phyloP scores from a whole-genome alignment of 2,797 vertebrate genomes.

The Philypnodon macrostomus region DNA sequence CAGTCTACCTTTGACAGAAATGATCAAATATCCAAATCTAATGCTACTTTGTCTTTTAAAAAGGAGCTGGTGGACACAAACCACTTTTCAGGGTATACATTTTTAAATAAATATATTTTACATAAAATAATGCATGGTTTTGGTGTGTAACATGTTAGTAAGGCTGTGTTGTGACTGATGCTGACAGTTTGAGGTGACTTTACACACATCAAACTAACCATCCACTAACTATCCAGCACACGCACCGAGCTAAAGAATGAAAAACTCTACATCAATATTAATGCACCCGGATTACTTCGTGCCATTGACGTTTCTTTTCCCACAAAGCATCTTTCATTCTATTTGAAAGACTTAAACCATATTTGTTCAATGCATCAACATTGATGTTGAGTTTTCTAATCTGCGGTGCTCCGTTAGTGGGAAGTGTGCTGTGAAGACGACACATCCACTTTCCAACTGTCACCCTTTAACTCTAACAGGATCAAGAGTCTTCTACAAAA shows the following conservation, averaged over 20 bases:
- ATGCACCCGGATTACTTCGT: neutral
- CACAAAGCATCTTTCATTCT: neutral
- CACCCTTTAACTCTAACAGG: conserved; percentile 10
- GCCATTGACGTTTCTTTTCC: neutral
- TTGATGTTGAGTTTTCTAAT: neutral
- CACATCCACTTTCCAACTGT: conserved; percentile 14
- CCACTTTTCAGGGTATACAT: neutral
- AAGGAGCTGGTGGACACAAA: neutral
- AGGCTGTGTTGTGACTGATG: neutral
- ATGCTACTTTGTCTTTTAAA: neutral
- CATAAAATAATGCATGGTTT: neutral
- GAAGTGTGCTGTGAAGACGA: conserved; percentile 12
- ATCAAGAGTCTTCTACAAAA: conserved; percentile 54
- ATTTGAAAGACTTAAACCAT: neutral
- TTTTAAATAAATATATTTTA: conserved; percentile 3
- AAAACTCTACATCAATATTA: neutral
- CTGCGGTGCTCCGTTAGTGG: no score
- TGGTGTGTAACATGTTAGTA: conserved; percentile 3
- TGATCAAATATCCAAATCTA: no score
- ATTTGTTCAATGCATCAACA: no score
- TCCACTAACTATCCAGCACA: no score
- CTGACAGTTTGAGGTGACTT: no score
- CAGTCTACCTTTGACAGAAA: no score
- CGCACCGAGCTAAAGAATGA: no score
- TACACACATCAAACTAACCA: no score